Evolutionary conservation across 2,888 invertebrate genomes (phyloP).

Genomic region (Drosophila multiciliata): DNA sequence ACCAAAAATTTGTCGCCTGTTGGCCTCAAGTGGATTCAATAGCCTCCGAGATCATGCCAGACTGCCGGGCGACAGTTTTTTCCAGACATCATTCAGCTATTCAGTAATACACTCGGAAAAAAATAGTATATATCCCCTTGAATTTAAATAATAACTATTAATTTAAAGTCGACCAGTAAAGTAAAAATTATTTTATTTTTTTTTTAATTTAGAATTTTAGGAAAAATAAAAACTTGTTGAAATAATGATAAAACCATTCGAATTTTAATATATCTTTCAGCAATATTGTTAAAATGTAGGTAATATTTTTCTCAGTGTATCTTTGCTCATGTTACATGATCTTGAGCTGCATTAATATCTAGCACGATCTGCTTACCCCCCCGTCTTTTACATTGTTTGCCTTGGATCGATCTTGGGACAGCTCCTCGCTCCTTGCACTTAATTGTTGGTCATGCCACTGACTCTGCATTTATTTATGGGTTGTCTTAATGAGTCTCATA

Average conservation of each 20-base stretch:
- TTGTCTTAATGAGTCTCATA: slow-evolving; percentile 81
- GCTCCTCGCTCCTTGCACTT: slow-evolving; percentile 62
- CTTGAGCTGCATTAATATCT: slow-evolving; percentile 37
- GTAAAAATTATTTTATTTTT: background rate
- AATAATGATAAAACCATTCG: background rate
- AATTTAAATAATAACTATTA: background rate
- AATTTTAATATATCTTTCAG: background rate
- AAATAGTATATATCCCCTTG: background rate
- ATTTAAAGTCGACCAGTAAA: background rate
- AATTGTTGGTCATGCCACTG: slow-evolving; percentile 77
- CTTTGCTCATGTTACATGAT: slow-evolving; percentile 74
- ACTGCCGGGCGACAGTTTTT: slow-evolving; percentile 72
- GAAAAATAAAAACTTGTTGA: background rate
- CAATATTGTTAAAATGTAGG: background rate
- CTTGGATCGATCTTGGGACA: slow-evolving; percentile 43
- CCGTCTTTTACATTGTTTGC: slow-evolving; percentile 34
- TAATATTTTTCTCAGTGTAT: background rate
- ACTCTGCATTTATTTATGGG: slow-evolving; percentile 81
- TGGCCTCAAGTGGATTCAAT: slow-evolving; percentile 61
- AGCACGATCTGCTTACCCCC: slow-evolving; percentile 42
- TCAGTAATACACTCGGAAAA: background rate
- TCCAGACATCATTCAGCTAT: slow-evolving; percentile 49
- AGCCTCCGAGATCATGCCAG: slow-evolving; percentile 48
- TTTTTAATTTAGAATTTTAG: background rate
- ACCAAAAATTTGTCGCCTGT: slow-evolving; percentile 67